Conservation (phyloP, 1,140 invertebrate species). For the Drosophila watanabei region DNA sequence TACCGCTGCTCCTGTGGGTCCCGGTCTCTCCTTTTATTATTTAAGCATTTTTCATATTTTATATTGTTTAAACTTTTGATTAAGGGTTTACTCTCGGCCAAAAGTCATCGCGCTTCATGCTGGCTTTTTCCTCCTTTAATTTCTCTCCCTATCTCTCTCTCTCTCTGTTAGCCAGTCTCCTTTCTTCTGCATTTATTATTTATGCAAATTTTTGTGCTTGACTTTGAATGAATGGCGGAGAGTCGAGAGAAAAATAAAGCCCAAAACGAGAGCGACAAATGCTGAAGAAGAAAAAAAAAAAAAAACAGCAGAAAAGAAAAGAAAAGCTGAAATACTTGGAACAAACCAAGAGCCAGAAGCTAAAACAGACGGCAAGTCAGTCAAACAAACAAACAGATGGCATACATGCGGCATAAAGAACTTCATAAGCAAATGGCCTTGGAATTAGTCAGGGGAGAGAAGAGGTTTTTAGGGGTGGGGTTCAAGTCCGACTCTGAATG, state of each 20-base stretch:
- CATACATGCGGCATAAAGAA: conserved; percentile 74
- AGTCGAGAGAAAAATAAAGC: conserved; percentile 21
- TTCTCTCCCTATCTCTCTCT: background rate
- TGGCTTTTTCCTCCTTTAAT: conserved; percentile 30
- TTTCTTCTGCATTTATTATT: conserved; percentile 65
- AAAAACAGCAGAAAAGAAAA: conserved; percentile 5
- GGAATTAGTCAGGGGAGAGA: conserved; percentile 8
- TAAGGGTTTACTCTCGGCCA: conserved; percentile 61
- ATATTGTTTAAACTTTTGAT: conserved; percentile 81
- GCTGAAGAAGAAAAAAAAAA: conserved; percentile 1
- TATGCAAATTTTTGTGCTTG: conserved; percentile 65
- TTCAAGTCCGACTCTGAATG: background rate
- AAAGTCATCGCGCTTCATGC: conserved; percentile 27
- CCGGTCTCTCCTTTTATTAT: conserved; percentile 24
- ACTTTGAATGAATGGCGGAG: conserved; percentile 57
- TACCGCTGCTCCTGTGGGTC: background rate
- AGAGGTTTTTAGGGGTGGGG: background rate
- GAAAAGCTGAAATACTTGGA: background rate
- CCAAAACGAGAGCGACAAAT: conserved; percentile 16
- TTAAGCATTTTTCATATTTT: conserved; percentile 70
- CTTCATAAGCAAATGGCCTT: conserved; percentile 67
- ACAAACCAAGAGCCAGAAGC: conserved; percentile 27
- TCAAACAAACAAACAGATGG: conserved; percentile 77
- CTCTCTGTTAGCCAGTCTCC: background rate
- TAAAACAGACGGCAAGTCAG: conserved; percentile 27